A percentile compares a stretch with the other conserved stretches of the same genome.
Evolutionary conservation across 2,797 vertebrate species (phyloP).

Genomic region (Octomys mimax): DNA sequence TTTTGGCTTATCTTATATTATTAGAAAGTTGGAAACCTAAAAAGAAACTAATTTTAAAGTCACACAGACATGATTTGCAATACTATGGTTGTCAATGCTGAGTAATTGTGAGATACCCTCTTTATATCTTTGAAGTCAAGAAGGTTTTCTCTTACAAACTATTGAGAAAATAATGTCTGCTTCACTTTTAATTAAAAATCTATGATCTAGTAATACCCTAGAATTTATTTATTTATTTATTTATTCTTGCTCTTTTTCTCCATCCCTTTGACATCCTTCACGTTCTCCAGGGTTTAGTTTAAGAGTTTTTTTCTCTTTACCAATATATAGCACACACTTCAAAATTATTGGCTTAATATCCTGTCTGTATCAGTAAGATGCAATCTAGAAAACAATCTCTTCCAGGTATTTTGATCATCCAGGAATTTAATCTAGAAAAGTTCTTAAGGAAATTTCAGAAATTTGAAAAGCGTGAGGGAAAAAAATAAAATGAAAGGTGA

Average conservation of each 20-base stretch:
- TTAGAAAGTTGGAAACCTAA: not conserved
- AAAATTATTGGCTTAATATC: not conserved
- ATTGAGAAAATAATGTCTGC: not conserved
- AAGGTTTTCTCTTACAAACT: not conserved
- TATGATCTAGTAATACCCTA: not conserved
- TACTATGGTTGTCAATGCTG: not conserved
- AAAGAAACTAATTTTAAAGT: not conserved
- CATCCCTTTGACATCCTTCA: not conserved
- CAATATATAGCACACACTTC: not conserved
- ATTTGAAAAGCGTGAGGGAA: not conserved
- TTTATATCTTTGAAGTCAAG: not conserved
- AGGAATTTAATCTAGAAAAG: not conserved
- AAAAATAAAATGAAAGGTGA: slow-evolving; percentile 18
- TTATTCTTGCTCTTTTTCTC: not conserved
- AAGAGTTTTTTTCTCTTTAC: not conserved
- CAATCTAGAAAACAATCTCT: not conserved
- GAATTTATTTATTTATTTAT: not conserved
- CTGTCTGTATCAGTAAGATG: not conserved
- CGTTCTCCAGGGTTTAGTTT: not conserved
- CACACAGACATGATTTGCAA: not conserved
- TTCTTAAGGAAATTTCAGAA: slow-evolving; percentile 5
- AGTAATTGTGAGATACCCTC: not conserved
- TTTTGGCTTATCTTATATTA: not conserved
- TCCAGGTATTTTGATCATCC: not conserved
- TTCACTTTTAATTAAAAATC: not conserved